Evolutionary conservation across 2,888 invertebrate genomes (phyloP).

Genomic region (Eurytoma californica): DNA sequence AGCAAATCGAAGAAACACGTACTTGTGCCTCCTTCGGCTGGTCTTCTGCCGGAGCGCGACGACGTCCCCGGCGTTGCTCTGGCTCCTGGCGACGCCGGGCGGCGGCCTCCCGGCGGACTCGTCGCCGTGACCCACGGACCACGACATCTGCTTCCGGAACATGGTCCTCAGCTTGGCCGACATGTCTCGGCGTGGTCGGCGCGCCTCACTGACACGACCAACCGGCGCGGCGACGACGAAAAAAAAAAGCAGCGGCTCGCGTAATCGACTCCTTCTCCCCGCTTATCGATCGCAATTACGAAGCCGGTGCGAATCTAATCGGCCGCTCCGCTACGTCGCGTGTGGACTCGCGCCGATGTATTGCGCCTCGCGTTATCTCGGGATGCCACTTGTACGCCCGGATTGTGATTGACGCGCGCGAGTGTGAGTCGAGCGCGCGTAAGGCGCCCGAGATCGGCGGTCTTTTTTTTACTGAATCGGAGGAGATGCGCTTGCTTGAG

Average conservation of each 20-base stretch:
- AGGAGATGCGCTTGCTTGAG: too few species aligned
- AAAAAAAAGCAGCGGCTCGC: neutral
- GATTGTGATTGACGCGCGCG: neutral
- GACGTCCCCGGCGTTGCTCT: neutral
- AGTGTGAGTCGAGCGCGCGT: neutral
- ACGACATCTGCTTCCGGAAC: slow-evolving; percentile 56
- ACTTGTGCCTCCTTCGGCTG: slow-evolving; percentile 54
- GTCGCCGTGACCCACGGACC: slow-evolving; percentile 15
- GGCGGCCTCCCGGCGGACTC: neutral
- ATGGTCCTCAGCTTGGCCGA: slow-evolving; percentile 58
- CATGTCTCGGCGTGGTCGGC: slow-evolving; percentile 48
- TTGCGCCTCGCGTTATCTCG: neutral
- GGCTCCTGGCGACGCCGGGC: neutral
- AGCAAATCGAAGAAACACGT: too few species aligned
- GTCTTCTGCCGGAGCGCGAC: neutral
- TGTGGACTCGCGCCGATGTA: neutral
- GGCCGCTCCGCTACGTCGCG: neutral
- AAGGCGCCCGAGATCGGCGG: too few species aligned
- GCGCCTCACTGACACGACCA: neutral
- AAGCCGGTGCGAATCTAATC: slow-evolving; percentile 32
- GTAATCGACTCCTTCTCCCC: neutral
- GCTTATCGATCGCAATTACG: slow-evolving; percentile 35
- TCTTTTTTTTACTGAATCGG: too few species aligned
- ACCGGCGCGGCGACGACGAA: neutral
- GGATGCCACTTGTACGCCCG: neutral